phyloP scores from a whole-genome alignment of 2,797 vertebrate species.

The Sebastes vulpes region DNA sequence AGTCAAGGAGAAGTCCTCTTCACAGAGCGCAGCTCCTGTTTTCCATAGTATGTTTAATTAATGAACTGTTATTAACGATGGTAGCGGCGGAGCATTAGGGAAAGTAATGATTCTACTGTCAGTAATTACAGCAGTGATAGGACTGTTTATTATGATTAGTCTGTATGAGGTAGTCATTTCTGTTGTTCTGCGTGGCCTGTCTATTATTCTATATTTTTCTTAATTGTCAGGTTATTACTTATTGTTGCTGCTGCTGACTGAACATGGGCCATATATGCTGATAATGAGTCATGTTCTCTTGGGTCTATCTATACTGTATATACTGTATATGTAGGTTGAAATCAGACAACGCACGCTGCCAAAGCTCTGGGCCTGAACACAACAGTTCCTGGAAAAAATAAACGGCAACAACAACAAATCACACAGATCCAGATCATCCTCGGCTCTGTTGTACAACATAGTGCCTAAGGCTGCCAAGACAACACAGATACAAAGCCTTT shows the following conservation, averaged over 20 bases:
- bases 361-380: conserved; percentile 34
- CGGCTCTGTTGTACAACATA: conserved; percentile 9
- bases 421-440: conserved; percentile 37
- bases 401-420: conserved; percentile 37
- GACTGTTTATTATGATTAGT: conserved; percentile 64
- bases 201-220: background rate
- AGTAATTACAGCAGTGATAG: conserved; percentile 60
- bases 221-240: background rate
- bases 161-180: background rate
- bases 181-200: background rate
- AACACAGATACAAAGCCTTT: conserved; percentile 15
- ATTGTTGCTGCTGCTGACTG: background rate
- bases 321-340: background rate
- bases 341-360: conserved; percentile 24
- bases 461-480: conserved; percentile 33
- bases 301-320: background rate
- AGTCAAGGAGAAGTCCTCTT: conserved; percentile 42
- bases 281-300: background rate
- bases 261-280: background rate
- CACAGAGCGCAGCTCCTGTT: conserved; percentile 40
- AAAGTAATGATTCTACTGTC: conserved; percentile 62
- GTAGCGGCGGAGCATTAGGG: conserved; percentile 43
- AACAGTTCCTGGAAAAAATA: conserved; percentile 33
- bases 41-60: conserved; percentile 71
- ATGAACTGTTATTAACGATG: conserved; percentile 69